Conservation (phyloP, 1,140 invertebrate species). For the Metopolophium dirhodum region DNA sequence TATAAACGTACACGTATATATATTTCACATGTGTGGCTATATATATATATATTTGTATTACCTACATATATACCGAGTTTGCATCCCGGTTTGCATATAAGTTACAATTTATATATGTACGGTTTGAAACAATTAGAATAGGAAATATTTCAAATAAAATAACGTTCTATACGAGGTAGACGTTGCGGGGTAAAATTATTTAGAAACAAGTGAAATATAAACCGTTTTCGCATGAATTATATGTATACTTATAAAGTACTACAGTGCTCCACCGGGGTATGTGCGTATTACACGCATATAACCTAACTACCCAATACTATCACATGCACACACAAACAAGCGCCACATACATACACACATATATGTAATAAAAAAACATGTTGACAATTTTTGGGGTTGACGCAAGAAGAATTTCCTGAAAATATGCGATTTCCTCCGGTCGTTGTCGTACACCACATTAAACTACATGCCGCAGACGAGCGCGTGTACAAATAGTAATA, state of each 20-base stretch:
- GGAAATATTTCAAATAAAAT: not conserved
- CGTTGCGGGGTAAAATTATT: not conserved
- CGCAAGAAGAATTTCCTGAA: constrained; percentile 1
- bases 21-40: no score
- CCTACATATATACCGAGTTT: not conserved
- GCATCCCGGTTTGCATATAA: not conserved
- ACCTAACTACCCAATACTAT: not conserved
- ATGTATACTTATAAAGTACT: not conserved
- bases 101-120: not conserved
- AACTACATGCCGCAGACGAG: not conserved
- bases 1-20: not conserved
- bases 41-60: not conserved
- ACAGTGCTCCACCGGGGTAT: not conserved
- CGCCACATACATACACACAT: no score
- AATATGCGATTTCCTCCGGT: constrained; percentile 44
- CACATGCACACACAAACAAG: not conserved
- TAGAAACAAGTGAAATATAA: not conserved
- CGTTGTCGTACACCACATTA: not conserved
- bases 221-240: not conserved
- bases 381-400: not conserved
- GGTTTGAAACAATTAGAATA: not conserved
- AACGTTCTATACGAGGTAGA: not conserved
- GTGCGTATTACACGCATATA: not conserved
- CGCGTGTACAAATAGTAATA: constrained; percentile 27
- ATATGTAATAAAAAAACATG: not conserved